Evolutionary conservation across 1,140 invertebrate species (phyloP), one percentile per base, ranked within the genome.

Genomic region (Pseudobourletiella spinata): DNA sequence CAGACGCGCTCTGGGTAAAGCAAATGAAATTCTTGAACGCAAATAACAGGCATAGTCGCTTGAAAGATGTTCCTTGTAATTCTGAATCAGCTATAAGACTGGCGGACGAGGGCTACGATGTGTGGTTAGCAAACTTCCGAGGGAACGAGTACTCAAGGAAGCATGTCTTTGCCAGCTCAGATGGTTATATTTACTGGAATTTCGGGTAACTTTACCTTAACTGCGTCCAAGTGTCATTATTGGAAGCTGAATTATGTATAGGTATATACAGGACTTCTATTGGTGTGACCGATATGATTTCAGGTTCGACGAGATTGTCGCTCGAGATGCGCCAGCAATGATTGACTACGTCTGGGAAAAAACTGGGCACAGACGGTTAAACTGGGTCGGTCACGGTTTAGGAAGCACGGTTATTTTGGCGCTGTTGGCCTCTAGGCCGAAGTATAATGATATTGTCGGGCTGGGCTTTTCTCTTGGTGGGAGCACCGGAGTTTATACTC

Each of bases 31-130:
- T 39, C 32, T 11, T 39, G n/a, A 39, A 39, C n/a, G n/a, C n/a
- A 11, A 39, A n/a, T 8, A 11, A 11, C 32, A 39, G n/a, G 32
- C n/a, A 39, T 39, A 39, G n/a, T 39, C 8, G 8, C n/a, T 39
- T 39, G 32, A 39, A 39, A 11, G 32, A 39, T 39, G 32, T 39
- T 39, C 32, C n/a, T n/a, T n/a, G n/a, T 39, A 39, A 39, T 39
- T 48, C 22, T 18, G 11, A 6, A 48, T 22, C 15, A 61, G 62
- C 61, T 6, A 85, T 82, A 66, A 74, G 82, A 30, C 74, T 89
- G 59, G 83, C 83, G 1, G 86, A 91, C 70, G 79, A 78, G 1
- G 86, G 87, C 2, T 87, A 83, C 64, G 88, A 91, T 74, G 82
- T 91, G n/a, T 86, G 83, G 83, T 57, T 83, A 57, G 80, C 79